phyloP scores from a whole-genome alignment of 2,888 invertebrate species.

The Andrena hattorfiana region DNA sequence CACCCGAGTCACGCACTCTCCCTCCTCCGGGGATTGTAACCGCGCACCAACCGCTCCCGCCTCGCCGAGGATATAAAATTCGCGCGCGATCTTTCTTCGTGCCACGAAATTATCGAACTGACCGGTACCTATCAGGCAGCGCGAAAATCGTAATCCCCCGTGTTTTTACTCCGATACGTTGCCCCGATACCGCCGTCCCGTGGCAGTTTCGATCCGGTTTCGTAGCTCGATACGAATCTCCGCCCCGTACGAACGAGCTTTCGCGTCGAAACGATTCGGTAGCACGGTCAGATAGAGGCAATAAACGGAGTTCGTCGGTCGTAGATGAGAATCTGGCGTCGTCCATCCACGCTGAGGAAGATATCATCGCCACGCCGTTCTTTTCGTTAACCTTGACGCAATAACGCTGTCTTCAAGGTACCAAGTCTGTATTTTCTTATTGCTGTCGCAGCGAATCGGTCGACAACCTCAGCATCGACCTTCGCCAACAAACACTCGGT shows the following conservation, averaged over 20 bases:
- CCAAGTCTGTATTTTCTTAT: neutral
- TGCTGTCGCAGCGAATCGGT: neutral
- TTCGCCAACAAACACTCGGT: neutral
- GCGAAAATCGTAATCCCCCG: conserved; percentile 55
- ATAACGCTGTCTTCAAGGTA: neutral
- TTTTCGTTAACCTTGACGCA: neutral
- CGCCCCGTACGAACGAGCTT: conserved; percentile 45
- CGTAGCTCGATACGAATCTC: conserved; percentile 61
- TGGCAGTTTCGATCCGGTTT: conserved; percentile 57
- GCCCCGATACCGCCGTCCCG: conserved; percentile 35
- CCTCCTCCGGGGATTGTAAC: conserved; percentile 22
- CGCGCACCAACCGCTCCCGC: conserved; percentile 3
- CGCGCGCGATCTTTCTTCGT: conserved; percentile 11
- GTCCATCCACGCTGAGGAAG: conserved; percentile 38
- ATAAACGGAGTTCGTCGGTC: conserved; percentile 55
- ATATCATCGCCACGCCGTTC: conserved; percentile 21
- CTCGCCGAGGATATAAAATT: conserved; percentile 19
- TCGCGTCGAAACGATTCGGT: conserved; percentile 58
- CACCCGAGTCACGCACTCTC: conserved; percentile 42
- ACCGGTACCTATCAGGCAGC: conserved; percentile 4
- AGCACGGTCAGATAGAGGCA: conserved; percentile 43
- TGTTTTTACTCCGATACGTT: conserved; percentile 55
- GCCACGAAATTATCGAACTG: conserved; percentile 44
- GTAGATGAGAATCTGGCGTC: conserved; percentile 61
- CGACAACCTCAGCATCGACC: neutral